phyloP scores from a whole-genome alignment of 1,140 invertebrate species.

The Ctenoplectra terminalis region DNA sequence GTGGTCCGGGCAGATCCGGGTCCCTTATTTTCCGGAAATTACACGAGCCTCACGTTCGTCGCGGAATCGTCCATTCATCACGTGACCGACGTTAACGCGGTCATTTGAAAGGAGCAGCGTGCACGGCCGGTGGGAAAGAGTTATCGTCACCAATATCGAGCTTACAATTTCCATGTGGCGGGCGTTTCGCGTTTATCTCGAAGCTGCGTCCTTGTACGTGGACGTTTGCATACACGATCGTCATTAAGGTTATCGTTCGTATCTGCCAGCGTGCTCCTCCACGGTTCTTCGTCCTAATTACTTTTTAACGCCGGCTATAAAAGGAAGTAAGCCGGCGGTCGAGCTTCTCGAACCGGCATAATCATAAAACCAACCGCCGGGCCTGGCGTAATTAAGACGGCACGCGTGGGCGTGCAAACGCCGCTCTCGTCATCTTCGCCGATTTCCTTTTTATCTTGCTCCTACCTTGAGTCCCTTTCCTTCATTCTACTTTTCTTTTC shows the following conservation, averaged over 20 bases:
- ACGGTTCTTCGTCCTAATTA: constrained; percentile 62
- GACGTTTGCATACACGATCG: constrained; percentile 44
- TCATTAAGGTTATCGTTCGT: constrained; percentile 64
- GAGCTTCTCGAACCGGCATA: constrained; percentile 55
- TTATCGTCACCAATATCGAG: constrained; percentile 9
- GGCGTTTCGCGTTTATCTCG: constrained; percentile 22
- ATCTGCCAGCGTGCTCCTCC: constrained; percentile 39
- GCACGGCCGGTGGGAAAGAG: background rate
- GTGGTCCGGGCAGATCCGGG: no score
- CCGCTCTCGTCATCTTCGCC: constrained; percentile 47
- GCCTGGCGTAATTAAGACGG: constrained; percentile 68
- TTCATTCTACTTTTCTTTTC: background rate
- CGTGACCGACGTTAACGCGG: background rate
- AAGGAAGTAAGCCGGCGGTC: constrained; percentile 45
- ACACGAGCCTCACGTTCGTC: background rate
- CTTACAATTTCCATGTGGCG: constrained; percentile 1
- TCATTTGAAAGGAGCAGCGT: background rate
- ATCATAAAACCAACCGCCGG: constrained; percentile 63
- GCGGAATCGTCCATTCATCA: background rate
- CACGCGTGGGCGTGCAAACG: constrained; percentile 69
- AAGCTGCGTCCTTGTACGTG: background rate
- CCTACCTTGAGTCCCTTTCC: background rate
- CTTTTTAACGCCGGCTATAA: constrained; percentile 65
- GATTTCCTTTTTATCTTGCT: constrained; percentile 24
- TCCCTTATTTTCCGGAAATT: no score